Percentiles rank a stretch among this genome's conserved stretches.
phyloP scores from a whole-genome alignment of 2,113 vertebrate species.

The Corapipo altera region DNA sequence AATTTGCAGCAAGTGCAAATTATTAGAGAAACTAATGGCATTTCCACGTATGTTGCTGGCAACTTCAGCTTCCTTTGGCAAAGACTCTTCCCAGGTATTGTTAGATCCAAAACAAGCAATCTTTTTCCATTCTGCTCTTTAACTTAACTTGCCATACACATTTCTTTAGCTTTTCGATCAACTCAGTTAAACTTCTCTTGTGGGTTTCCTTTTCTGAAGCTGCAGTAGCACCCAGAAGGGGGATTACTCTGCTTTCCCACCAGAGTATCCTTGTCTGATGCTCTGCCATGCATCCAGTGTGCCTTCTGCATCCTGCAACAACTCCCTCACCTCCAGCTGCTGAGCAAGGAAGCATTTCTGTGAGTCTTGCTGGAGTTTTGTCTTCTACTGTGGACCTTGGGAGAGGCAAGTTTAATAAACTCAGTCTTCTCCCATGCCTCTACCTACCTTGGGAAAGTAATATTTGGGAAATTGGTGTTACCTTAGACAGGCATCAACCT shows the following conservation, averaged over 20 bases:
- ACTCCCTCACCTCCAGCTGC: background rate
- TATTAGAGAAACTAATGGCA: conserved; percentile 23
- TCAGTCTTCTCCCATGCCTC: background rate
- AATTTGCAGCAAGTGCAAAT: background rate
- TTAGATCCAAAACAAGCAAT: background rate
- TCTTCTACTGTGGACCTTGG: background rate
- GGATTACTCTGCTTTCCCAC: background rate
- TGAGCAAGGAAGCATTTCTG: background rate
- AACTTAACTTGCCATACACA: background rate
- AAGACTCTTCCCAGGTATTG: background rate
- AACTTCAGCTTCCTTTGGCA: conserved; percentile 40
- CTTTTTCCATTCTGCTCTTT: background rate
- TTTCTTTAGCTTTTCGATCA: background rate
- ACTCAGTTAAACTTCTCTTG: background rate
- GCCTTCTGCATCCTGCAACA: background rate
- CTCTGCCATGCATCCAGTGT: background rate
- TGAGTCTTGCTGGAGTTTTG: background rate
- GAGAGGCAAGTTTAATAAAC: background rate
- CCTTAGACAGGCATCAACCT: background rate
- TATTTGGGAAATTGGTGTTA: background rate
- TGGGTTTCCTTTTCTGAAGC: background rate
- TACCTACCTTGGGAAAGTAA: background rate
- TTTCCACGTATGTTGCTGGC: conserved; percentile 23
- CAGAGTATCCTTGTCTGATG: background rate
- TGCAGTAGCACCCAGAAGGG: background rate